Percentiles rank a stretch among this genome's conserved stretches.
Evolutionary conservation across 1,140 invertebrate species (phyloP).

Genomic region (Diorhabda sublineata): DNA sequence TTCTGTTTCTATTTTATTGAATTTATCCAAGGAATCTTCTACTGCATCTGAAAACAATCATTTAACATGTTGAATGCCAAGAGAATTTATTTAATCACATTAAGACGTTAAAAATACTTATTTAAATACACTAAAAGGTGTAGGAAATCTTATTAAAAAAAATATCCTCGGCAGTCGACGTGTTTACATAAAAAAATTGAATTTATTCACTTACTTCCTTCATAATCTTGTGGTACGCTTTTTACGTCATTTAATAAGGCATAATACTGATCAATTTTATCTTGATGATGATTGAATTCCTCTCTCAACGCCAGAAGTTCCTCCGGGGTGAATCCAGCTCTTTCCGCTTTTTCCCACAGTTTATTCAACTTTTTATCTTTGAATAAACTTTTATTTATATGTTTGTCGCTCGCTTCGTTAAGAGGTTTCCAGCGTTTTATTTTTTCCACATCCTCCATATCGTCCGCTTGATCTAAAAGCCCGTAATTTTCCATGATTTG

Average conservation of each 20-base stretch:
- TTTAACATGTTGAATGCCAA: too few species aligned
- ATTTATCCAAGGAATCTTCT: slow-evolving; percentile 52
- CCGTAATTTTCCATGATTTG: slow-evolving; percentile 79
- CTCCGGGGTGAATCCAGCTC: slow-evolving; percentile 75
- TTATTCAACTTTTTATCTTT: slow-evolving; percentile 87
- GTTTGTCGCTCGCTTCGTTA: slow-evolving; percentile 57
- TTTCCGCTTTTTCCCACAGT: slow-evolving; percentile 85
- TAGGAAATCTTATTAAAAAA: too few species aligned
- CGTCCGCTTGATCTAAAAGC: slow-evolving; percentile 74
- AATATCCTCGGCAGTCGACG: not conserved
- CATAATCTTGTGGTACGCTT: slow-evolving; percentile 50
- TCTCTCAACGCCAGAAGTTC: slow-evolving; percentile 80
- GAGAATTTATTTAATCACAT: too few species aligned
- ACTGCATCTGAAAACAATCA: slow-evolving; percentile 47
- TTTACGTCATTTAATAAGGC: slow-evolving; percentile 69
- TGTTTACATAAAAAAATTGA: slow-evolving; percentile 12
- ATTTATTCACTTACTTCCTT: slow-evolving; percentile 52
- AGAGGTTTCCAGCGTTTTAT: slow-evolving; percentile 35
- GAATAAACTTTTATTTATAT: slow-evolving; percentile 64
- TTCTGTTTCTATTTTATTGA: slow-evolving; percentile 56
- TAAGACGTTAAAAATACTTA: too few species aligned
- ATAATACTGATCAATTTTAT: slow-evolving; percentile 89
- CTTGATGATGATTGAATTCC: slow-evolving; percentile 88
- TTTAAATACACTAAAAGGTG: too few species aligned
- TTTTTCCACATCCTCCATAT: slow-evolving; percentile 58